A percentile compares a stretch with the other conserved stretches of the same genome.
phyloP scores from a whole-genome alignment of 92 coral and sea anemone genomes.

The Parazoanthus swiftii region DNA sequence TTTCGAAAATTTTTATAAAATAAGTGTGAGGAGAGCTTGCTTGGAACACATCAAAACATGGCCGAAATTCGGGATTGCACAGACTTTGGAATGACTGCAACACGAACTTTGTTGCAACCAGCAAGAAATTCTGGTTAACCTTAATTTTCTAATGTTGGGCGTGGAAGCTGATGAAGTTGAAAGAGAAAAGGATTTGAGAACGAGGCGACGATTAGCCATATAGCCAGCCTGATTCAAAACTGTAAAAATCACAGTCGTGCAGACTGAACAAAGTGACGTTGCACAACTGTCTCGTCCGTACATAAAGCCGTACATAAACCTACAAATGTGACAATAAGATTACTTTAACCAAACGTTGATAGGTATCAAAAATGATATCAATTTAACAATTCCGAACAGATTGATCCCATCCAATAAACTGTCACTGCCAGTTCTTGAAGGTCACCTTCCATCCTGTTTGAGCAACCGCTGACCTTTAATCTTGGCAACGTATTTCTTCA shows the following conservation, averaged over 20 bases:
- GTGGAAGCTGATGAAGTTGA: not conserved
- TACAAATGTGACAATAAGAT: not conserved
- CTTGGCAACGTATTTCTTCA: constrained; percentile 92
- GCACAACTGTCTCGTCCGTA: too few relatives aligned
- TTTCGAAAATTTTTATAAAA: too few relatives aligned
- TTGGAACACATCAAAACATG: too few relatives aligned
- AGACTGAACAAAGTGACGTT: not conserved
- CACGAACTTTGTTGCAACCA: too few relatives aligned
- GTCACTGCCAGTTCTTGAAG: not conserved
- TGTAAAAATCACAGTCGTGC: not conserved
- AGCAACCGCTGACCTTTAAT: constrained; percentile 74
- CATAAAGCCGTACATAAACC: not conserved
- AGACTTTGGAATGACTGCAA: too few relatives aligned
- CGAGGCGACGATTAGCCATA: too few relatives aligned
- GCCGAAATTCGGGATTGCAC: too few relatives aligned
- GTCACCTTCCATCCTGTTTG: constrained; percentile 12
- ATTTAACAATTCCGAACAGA: too few relatives aligned
- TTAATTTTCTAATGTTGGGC: not conserved
- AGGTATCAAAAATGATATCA: not conserved
- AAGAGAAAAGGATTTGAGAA: not conserved
- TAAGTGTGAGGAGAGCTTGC: too few relatives aligned
- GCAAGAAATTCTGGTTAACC: too few relatives aligned
- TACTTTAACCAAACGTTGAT: not conserved
- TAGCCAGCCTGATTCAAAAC: too few relatives aligned
- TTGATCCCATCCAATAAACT: not conserved